Conservation (phyloP, 2,113 vertebrate species). For the Paracanthobrama guichenoti region DNA sequence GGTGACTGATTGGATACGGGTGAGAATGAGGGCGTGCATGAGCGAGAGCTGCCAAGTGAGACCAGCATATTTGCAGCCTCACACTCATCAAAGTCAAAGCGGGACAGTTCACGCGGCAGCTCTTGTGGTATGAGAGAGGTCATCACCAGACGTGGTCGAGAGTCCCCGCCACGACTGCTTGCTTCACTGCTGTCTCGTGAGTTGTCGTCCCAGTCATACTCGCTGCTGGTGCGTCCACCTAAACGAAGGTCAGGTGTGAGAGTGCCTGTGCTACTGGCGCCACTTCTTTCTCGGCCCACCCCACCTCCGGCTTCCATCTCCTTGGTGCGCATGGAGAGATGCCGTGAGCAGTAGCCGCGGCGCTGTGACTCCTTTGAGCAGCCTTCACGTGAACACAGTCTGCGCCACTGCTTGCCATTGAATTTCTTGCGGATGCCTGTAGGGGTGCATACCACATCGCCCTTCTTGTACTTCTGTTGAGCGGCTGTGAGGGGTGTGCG, state of each 20-base stretch:
- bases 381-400: conserved; percentile 88
- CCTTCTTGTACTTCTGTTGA: conserved; percentile 94
- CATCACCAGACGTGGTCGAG: conserved; percentile 79
- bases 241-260: conserved; percentile 76
- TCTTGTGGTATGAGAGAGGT: conserved; percentile 76
- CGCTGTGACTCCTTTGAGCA: conserved; percentile 94
- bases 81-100: conserved; percentile 91
- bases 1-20: conserved; percentile 91
- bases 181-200: conserved; percentile 87
- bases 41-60: conserved; percentile 87
- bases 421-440: conserved; percentile 94
- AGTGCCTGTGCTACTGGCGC: conserved; percentile 79
- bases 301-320: conserved; percentile 89
- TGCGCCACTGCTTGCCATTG: conserved; percentile 92
- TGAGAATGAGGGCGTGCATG: conserved; percentile 85
- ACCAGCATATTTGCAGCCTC: conserved; percentile 92
- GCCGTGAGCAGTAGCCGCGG: conserved; percentile 89
- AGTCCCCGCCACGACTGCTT: conserved; percentile 87
- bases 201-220: conserved; percentile 91
- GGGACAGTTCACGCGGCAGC: conserved; percentile 84
- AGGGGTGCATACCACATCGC: conserved; percentile 91
- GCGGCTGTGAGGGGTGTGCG: conserved; percentile 85
- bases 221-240: conserved; percentile 77
- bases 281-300: conserved; percentile 78
- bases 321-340: conserved; percentile 95